Evolutionary conservation across 1,140 invertebrate species (phyloP), one percentile per base, ranked within the genome.

Genomic region (Camponotus vicinus): DNA sequence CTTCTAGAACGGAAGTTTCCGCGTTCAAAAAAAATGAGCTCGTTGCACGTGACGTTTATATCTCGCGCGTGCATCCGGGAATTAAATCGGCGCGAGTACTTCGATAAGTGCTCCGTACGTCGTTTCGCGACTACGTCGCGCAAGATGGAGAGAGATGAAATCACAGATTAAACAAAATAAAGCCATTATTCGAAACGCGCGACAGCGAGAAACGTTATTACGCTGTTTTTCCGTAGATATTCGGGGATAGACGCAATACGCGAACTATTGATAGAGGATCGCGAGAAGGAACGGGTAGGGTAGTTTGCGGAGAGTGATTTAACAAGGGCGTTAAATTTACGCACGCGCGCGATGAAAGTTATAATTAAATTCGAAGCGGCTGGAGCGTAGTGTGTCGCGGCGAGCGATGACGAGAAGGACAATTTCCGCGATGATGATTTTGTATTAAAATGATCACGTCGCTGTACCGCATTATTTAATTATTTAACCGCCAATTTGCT

Each of bases 391-490:
- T 34, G 71, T 67, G 75, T 42, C 79, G 69, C 79, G 57, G 55
- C 69, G 45, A 32, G 71, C 27, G 52, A 83, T 75, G 79, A 83
- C 69, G 69, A 80, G 69, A 66, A 76, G 69, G 77, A 78, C 78
- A 71, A 82, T 82, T 83, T 77, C 52, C 85, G 45, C 73, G 64
- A 84, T 64, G 73, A 76, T 66, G 63, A 61, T 49, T 73, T 40
- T 52, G 64, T 55, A 77, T 88, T 88, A 71, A 89, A 89, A 89
- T 86, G 59, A 78, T 89, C 84, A 70, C 66, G 77, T 82, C 64
- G 63, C 77, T 27, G 49, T 61, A 69, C 52, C 76, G 77, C 42
- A 80, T 84, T 86, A 86, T 86, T 86, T 86, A 86, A 86, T 59
- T 79, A 61, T 73, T 88, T 61, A 61, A 86, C 61, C 82, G 82